Conservation (phyloP, 1,140 invertebrate genomes). For the Drosophila burlai region DNA sequence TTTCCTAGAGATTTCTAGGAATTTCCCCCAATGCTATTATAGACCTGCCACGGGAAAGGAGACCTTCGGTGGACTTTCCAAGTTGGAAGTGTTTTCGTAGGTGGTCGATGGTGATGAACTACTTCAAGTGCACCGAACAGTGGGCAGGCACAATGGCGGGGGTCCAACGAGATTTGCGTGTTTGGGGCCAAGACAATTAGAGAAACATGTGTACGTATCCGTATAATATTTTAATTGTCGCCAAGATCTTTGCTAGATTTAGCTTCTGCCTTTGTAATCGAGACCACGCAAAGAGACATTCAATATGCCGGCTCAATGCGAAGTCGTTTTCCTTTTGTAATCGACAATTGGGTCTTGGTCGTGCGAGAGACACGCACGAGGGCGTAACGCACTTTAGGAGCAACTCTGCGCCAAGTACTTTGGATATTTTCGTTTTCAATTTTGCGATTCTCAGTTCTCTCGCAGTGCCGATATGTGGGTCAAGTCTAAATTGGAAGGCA, state of each 20-base stretch:
- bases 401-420: slow-evolving; percentile 41
- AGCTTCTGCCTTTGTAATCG: slow-evolving; percentile 67
- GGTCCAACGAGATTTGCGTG: slow-evolving; percentile 35
- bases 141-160: slow-evolving; percentile 25
- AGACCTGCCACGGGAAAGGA: slow-evolving; percentile 31
- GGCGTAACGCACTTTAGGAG: slow-evolving; percentile 63
- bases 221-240: slow-evolving; percentile 57
- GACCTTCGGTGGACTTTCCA: slow-evolving; percentile 48
- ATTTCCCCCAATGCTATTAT: slow-evolving; percentile 36
- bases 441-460: slow-evolving; percentile 63
- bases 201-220: slow-evolving; percentile 24
- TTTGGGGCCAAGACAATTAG: slow-evolving; percentile 40
- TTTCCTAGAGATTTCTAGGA: slow-evolving; percentile 35
- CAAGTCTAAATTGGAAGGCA: slow-evolving; percentile 62
- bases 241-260: slow-evolving; percentile 42
- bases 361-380: slow-evolving; percentile 63
- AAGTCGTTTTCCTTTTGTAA: slow-evolving; percentile 73
- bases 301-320: slow-evolving; percentile 60
- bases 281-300: slow-evolving; percentile 58
- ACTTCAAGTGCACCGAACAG: slow-evolving; percentile 38
- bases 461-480: slow-evolving; percentile 56
- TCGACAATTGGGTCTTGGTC: slow-evolving; percentile 77
- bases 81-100: slow-evolving; percentile 29
- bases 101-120: slow-evolving; percentile 30
- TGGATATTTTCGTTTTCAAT: slow-evolving; percentile 61